A percentile compares a stretch with the other conserved stretches of the same genome.
Conservation (phyloP, 2,113 vertebrate genomes). For the Chaetodon trifascialis region DNA sequence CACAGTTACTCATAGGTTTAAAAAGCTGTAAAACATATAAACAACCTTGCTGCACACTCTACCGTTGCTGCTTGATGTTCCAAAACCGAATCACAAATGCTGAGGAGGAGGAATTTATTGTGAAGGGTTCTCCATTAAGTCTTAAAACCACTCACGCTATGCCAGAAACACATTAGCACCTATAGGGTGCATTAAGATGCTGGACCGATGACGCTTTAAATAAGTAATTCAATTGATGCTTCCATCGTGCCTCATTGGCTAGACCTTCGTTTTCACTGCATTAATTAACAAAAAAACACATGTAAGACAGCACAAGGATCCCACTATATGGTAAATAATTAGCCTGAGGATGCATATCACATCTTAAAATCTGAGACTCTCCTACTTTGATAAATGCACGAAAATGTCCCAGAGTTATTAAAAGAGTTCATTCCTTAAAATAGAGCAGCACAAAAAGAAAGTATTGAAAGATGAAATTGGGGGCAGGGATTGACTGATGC, state of each 20-base stretch:
- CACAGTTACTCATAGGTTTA: neutral
- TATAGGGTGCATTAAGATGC: slow-evolving; percentile 28
- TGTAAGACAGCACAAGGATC: neutral
- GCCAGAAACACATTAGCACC: slow-evolving; percentile 46
- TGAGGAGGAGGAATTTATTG: slow-evolving; percentile 34
- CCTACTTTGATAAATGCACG: slow-evolving; percentile 1
- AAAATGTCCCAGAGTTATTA: neutral
- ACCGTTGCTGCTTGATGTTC: slow-evolving; percentile 13
- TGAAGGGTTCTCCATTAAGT: slow-evolving; percentile 29
- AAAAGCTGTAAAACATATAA: slow-evolving; percentile 27
- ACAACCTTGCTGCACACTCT: slow-evolving; percentile 1
- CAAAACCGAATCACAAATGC: slow-evolving; percentile 37
- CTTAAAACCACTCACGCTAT: slow-evolving; percentile 25
- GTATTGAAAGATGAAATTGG: neutral
- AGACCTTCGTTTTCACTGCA: slow-evolving; percentile 17
- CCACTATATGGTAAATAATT: neutral
- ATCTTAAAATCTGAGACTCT: neutral
- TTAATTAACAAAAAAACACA: slow-evolving; percentile 20
- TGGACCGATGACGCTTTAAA: slow-evolving; percentile 37
- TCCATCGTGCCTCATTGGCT: slow-evolving; percentile 8
- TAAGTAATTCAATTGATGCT: slow-evolving; percentile 27
- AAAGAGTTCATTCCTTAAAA: neutral
- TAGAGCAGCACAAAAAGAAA: neutral
- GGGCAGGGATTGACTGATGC: neutral
- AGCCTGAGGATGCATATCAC: neutral